Percentiles rank a stretch among this genome's conserved stretches.
These are phyloP conservation scores for Apocheima hispidaria DNA, from an alignment of 2,888 invertebrate species.

Conservation along the genomic window DNA sequence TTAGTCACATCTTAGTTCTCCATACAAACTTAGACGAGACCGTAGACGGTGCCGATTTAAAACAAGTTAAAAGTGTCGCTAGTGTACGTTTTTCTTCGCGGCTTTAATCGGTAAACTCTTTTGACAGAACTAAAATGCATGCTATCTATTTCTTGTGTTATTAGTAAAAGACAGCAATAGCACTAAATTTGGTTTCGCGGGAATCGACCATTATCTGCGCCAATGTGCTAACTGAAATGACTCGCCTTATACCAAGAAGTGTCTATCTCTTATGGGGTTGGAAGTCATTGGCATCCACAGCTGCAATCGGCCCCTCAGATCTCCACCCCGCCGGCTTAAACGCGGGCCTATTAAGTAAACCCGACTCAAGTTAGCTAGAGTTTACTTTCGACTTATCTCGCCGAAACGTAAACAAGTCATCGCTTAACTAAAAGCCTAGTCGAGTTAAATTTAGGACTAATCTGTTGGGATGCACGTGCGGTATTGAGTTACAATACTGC, in stretches of 20 bases:
- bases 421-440: constrained; percentile 50
- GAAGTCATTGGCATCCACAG: constrained; percentile 10
- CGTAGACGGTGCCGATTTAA: too few relatives aligned
- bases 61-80: too few relatives aligned
- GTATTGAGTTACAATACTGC: constrained; percentile 30
- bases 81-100: too few relatives aligned
- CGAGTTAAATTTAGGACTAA: constrained; percentile 48
- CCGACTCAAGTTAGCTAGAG: constrained; percentile 31
- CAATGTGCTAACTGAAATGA: background rate
- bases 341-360: constrained; percentile 34
- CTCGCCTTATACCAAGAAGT: background rate
- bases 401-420: constrained; percentile 46
- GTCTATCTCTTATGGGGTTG: background rate
- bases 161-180: too few relatives aligned
- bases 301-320: constrained; percentile 25
- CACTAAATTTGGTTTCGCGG: too few relatives aligned
- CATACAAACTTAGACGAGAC: too few relatives aligned
- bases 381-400: constrained; percentile 45
- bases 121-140: too few relatives aligned
- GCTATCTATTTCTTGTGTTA: too few relatives aligned
- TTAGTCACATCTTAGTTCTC: too few relatives aligned
- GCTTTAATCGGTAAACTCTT: too few relatives aligned
- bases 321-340: constrained; percentile 25
- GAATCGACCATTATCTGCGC: too few relatives aligned
- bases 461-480: constrained; percentile 42